Evolutionary conservation across 1,140 invertebrate genomes (phyloP).

Genomic region (Lasioglossum albipes): DNA sequence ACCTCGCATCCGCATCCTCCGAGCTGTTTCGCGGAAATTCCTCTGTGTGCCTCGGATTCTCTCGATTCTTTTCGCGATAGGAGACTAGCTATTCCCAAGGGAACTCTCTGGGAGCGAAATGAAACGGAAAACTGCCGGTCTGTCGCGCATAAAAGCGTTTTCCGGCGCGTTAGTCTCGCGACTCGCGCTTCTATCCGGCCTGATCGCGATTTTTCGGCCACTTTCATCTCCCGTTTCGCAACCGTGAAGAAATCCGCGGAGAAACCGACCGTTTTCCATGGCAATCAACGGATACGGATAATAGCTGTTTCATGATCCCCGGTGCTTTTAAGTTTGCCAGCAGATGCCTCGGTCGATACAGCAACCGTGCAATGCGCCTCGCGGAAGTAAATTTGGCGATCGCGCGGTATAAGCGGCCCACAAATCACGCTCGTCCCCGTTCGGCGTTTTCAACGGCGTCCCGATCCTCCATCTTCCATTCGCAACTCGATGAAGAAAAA

Average conservation of each 20-base stretch:
- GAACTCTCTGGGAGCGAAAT: not conserved
- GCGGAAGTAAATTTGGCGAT: slow-evolving; percentile 52
- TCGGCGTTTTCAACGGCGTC: slow-evolving; percentile 46
- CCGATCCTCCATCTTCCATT: slow-evolving; percentile 30
- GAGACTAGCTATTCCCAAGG: too few relatives aligned
- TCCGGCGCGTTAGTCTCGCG: too few relatives aligned
- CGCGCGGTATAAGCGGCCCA: slow-evolving; percentile 46
- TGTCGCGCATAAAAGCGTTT: not conserved
- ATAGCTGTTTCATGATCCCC: not conserved
- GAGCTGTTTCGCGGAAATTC: not conserved
- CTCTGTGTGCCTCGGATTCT: not conserved
- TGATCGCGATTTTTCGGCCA: not conserved
- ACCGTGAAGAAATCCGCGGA: too few relatives aligned
- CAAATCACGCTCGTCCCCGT: slow-evolving; percentile 48
- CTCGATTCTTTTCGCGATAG: not conserved
- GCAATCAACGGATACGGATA: not conserved
- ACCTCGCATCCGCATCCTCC: too few relatives aligned
- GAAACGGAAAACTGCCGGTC: slow-evolving; percentile 11
- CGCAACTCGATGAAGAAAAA: not conserved
- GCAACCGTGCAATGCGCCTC: slow-evolving; percentile 1
- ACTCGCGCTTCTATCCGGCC: too few relatives aligned
- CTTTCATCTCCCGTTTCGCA: too few relatives aligned
- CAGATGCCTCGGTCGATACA: too few relatives aligned
- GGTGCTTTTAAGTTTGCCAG: not conserved
- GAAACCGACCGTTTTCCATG: too few relatives aligned